Conservation (phyloP, 2,888 invertebrate species). For the Alsophila aescularia region DNA sequence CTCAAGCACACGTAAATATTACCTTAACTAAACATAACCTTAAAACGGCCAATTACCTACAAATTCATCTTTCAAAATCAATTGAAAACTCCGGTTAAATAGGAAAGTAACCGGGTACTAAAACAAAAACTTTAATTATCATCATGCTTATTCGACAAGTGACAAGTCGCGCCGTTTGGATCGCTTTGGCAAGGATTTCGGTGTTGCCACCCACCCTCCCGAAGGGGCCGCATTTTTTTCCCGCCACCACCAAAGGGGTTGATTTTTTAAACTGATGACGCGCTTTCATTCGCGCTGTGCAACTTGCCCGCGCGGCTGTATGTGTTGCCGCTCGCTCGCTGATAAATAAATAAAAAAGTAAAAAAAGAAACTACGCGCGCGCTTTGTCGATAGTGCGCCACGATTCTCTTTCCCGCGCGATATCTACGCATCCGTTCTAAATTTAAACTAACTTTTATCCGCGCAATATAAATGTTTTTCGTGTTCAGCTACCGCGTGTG, state of each 20-base stretch:
- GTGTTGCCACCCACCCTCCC: slow-evolving; percentile 74
- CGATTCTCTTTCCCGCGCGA: slow-evolving; percentile 70
- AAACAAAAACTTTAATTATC: slow-evolving; percentile 81
- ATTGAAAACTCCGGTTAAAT: slow-evolving; percentile 29
- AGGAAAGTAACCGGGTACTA: slow-evolving; percentile 33
- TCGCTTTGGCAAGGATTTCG: slow-evolving; percentile 83
- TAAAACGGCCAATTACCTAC: slow-evolving; percentile 29
- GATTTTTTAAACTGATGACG: slow-evolving; percentile 86
- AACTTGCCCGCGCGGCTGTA: slow-evolving; percentile 83
- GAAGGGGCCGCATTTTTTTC: slow-evolving; percentile 75
- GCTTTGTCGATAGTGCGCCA: slow-evolving; percentile 79
- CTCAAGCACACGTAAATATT: no score
- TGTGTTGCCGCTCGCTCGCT: slow-evolving; percentile 67
- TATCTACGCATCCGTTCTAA: slow-evolving; percentile 70
- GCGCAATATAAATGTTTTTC: slow-evolving; percentile 33
- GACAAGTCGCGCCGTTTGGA: slow-evolving; percentile 80
- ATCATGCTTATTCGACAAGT: slow-evolving; percentile 83
- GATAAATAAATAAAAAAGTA: slow-evolving; percentile 79
- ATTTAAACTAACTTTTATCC: slow-evolving; percentile 49
- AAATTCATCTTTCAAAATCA: slow-evolving; percentile 20
- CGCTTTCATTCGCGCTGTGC: slow-evolving; percentile 85
- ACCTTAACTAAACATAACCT: neutral
- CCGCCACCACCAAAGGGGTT: slow-evolving; percentile 82
- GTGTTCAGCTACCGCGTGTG: slow-evolving; percentile 36
- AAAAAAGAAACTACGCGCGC: slow-evolving; percentile 62